Conservation (phyloP, 1,140 invertebrate genomes). For the Bombus superbus region DNA sequence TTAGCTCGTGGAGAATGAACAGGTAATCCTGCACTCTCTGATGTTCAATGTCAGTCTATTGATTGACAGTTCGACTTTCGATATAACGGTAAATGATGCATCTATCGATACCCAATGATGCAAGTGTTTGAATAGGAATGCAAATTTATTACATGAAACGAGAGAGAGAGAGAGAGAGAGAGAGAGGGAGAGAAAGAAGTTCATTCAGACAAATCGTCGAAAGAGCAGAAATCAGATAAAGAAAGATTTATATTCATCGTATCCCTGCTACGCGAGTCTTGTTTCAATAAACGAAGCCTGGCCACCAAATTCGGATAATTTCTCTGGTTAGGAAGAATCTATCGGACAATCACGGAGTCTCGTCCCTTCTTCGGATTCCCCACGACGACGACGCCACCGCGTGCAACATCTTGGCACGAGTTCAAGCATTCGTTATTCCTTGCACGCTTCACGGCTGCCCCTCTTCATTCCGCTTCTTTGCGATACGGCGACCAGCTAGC, state of each 20-base stretch:
- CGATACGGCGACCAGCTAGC: slow-evolving; percentile 4
- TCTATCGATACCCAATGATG: neutral
- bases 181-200: neutral
- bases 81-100: neutral
- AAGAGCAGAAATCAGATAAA: no score
- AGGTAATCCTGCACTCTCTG: neutral
- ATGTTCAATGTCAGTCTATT: neutral
- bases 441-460: slow-evolving; percentile 27
- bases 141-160: neutral
- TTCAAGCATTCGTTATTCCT: slow-evolving; percentile 74
- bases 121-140: neutral
- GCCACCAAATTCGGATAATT: slow-evolving; percentile 13
- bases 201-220: no score
- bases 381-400: slow-evolving; percentile 5
- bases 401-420: slow-evolving; percentile 69
- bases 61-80: no score
- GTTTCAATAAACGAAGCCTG: no score
- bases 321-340: slow-evolving; percentile 2
- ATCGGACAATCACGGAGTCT: slow-evolving; percentile 15
- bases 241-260: no score
- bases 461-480: slow-evolving; percentile 39
- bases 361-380: slow-evolving; percentile 14
- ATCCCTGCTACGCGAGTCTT: no score
- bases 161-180: neutral
- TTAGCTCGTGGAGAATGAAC: neutral